Base-by-base conservation (phyloP, 2,888 invertebrate genomes). In the Branchellion lobata region DNA sequence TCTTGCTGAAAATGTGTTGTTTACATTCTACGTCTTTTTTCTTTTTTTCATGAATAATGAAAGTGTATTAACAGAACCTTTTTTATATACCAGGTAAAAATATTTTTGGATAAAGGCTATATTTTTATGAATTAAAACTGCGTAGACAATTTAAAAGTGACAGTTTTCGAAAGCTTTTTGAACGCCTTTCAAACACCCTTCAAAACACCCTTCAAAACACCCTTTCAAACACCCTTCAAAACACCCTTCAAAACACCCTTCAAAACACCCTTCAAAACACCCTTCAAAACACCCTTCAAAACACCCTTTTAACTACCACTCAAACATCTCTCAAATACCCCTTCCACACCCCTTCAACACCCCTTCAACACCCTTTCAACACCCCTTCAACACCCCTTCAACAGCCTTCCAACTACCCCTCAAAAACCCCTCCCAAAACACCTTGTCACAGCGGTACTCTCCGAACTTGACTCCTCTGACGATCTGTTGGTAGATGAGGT, bases 381-480 rank as follows among this genome's bases (percentile, higher is more conserved):
- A n/a, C n/a, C n/a, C n/a, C n/a, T n/a, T n/a, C n/a, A n/a, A n/a
- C n/a, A n/a, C n/a, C n/a, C n/a, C n/a, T n/a, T n/a, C n/a, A n/a
- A n/a, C n/a, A n/a, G n/a, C n/a, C n/a, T n/a, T n/a, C n/a, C n/a
- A n/a, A n/a, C n/a, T n/a, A n/a, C n/a, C n/a, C n/a, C n/a, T n/a
- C n/a, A n/a, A n/a, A n/a, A n/a, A n/a, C n/a, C n/a, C n/a, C n/a
- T n/a, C n/a, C n/a, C n/a, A n/a, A n/a, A 31, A n/a, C 33, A 89
- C 89, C 88, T 89, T 89, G 82, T 90, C 90, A 85, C 90, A 99
- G 76, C 95, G 90, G 87, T 99, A 99, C 89, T 99, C 99, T 11
- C 98, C 99, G 88, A 97, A 99, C 88, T 98, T 98, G 18, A 99
- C 96, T 1, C 99, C 99, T 81, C 98, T 90, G 0, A 99, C 96